A percentile compares a stretch with the other conserved stretches of the same genome.
These are phyloP conservation scores for Sebastes steindachneri DNA, from an alignment of 2,797 vertebrate genomes.

Conservation along the genomic window DNA sequence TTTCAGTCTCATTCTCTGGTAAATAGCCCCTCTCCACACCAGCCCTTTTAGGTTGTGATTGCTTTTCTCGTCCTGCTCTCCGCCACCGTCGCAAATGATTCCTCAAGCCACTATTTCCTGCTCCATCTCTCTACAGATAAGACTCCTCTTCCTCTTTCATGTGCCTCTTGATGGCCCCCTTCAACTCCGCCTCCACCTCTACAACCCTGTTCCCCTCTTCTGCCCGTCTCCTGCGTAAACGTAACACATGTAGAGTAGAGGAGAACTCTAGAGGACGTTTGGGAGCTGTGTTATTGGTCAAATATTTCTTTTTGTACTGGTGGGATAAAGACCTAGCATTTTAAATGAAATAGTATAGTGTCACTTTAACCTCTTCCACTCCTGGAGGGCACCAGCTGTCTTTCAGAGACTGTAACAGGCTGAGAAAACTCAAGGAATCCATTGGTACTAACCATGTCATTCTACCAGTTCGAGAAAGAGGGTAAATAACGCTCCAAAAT, in stretches of 20 bases:
- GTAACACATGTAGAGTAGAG: conserved; percentile 32
- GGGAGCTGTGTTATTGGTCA: conserved; percentile 31
- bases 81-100: conserved; percentile 66
- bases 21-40: conserved; percentile 80
- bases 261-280: conserved; percentile 11
- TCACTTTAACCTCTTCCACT: no score
- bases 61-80: conserved; percentile 75
- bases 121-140: conserved; percentile 70
- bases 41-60: conserved; percentile 79
- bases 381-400: no score
- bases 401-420: no score
- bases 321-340: not conserved
- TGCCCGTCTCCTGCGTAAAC: conserved; percentile 33
- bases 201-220: not conserved
- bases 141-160: conserved; percentile 67
- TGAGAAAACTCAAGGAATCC: no score
- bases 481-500: no score
- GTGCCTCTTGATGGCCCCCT: conserved; percentile 58
- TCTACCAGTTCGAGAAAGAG: no score
- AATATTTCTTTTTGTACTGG: conserved; percentile 4
- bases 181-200: conserved; percentile 9
- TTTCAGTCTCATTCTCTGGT: conserved; percentile 78
- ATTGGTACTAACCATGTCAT: no score
- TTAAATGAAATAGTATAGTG: not conserved
- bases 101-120: conserved; percentile 76